Percentiles rank a stretch among this genome's conserved stretches.
Evolutionary conservation across 2,888 invertebrate species (phyloP).

Genomic region (Dusona sp.): DNA sequence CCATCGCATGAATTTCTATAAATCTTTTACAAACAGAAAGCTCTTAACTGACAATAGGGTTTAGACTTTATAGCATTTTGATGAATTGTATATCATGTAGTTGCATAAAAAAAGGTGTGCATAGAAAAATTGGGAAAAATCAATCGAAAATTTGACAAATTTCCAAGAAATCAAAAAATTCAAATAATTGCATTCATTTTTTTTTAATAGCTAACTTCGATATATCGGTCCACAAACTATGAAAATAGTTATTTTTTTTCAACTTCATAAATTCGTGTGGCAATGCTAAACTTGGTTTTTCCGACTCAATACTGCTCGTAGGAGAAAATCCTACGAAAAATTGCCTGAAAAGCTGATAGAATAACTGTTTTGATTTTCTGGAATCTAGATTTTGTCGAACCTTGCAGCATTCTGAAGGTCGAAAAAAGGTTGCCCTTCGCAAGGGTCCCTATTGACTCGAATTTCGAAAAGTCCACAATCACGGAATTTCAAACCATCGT

Average conservation of each 20-base stretch:
- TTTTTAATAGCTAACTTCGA: too few relatives aligned
- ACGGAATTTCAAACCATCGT: background rate
- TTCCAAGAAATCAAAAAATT: background rate
- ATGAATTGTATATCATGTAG: background rate
- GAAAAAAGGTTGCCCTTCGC: background rate
- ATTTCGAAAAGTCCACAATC: background rate
- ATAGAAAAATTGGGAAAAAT: background rate
- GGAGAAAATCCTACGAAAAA: background rate
- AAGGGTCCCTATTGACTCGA: background rate
- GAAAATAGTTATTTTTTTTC: too few relatives aligned
- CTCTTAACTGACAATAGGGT: background rate
- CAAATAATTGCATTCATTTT: background rate
- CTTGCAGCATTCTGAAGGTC: background rate
- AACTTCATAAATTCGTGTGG: too few relatives aligned
- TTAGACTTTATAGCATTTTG: background rate
- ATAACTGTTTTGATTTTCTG: background rate
- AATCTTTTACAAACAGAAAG: background rate
- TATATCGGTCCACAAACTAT: too few relatives aligned
- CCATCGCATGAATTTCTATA: background rate
- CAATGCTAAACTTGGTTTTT: background rate
- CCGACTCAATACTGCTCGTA: background rate
- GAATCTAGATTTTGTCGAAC: background rate
- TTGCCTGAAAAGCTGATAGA: background rate
- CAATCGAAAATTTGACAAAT: background rate
- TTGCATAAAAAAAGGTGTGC: background rate